Evolutionary conservation across 2,888 invertebrate species (phyloP), one percentile per base, ranked within the genome.

Genomic region (Reticulitermes lucifugus): DNA sequence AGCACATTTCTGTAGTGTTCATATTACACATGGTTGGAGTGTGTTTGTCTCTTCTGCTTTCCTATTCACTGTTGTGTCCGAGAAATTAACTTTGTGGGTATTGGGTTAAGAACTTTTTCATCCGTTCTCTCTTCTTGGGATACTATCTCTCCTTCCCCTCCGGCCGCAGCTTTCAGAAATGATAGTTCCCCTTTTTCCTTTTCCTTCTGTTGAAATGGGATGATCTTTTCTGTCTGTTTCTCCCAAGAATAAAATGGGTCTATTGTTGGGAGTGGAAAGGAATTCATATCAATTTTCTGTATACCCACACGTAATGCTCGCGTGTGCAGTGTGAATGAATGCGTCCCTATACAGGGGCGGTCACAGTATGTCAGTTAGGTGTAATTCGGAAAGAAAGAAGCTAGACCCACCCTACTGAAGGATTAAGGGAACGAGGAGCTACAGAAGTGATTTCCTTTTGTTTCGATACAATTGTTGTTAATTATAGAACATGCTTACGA

Each of bases 221-320:
- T 77, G 77, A 77, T 46, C 77, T 77, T 46, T 77, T 46, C 77
- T 21, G 18, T 21, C 41, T 35, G 25, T 22, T 46, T 77, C 77
- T 77, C 77, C 14, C n/a, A n/a, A 14, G 77, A 77, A 77, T 77
- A 77, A 77, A 77, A 46, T 77, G 46, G 77, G 5, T 77, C 77
- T n/a, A 77, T 77, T 77, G 77, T 77, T n/a, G 1, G 51, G n/a
- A n/a, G 77, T 35, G 77, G 46, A 21, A 46, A 46, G 51, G 77
- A 77, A 77, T 77, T 51, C 46, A 77, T 77, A 77, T 77, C 77
- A 46, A 77, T 77, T 46, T 46, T 77, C 77, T 41, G 73, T 77
- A n/a, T 77, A 41, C 77, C 46, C 77, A 55, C 55, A 55, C 55
- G 55, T 55, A 55, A 14, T 55, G 5, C 55, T 55, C 1, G 55